Conservation (phyloP, 2,888 invertebrate species). For the Dryococelus australis region DNA sequence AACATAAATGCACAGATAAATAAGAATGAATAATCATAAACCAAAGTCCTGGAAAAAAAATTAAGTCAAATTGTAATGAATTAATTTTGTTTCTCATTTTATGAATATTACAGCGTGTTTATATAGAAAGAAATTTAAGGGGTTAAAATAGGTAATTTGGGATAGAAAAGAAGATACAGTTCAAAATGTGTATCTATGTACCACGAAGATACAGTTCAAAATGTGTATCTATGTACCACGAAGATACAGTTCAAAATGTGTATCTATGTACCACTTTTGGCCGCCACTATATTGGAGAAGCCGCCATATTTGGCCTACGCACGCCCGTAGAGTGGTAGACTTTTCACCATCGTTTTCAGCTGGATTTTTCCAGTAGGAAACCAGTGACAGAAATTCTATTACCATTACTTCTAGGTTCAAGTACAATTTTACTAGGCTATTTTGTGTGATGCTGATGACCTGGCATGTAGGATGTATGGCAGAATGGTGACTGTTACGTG, state of each 20-base stretch:
- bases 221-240: neutral
- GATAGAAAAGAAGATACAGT: too few relatives aligned
- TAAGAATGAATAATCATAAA: too few relatives aligned
- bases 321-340: conserved; percentile 20
- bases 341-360: conserved; percentile 11
- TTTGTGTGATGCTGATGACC: too few relatives aligned
- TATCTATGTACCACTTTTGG: too few relatives aligned
- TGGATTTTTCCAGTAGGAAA: neutral
- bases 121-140: neutral
- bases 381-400: neutral
- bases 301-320: neutral
- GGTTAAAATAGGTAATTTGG: neutral
- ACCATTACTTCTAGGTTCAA: neutral
- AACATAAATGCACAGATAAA: neutral
- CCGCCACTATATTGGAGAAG: neutral
- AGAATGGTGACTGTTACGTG: too few relatives aligned
- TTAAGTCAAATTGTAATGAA: neutral
- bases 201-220: neutral
- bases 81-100: neutral
- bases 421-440: too few relatives aligned
- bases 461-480: too few relatives aligned
- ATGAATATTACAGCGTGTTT: neutral
- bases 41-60: neutral
- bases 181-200: neutral
- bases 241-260: too few relatives aligned